Base-by-base conservation (phyloP, 1,140 invertebrate species). In the Ostrea denselamellosa region DNA sequence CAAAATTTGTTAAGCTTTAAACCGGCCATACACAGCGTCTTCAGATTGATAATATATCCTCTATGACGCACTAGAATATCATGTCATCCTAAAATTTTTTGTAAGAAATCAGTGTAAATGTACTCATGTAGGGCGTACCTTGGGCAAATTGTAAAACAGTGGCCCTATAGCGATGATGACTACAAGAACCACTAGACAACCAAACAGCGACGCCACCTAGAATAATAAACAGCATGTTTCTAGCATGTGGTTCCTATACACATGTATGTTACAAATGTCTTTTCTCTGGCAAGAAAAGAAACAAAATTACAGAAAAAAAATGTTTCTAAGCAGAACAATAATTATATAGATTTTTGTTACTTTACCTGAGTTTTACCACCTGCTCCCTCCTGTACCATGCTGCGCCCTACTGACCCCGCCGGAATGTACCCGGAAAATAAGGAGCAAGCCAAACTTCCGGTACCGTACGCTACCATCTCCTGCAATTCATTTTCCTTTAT, bases 381-480 rank as follows among this genome's bases (percentile, higher is more conserved):
- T 54, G 90, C 90, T 1, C 90, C 90, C 34, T 92, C 89, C 77
- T 92, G 92, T 8, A 93, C 92, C 84, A 92, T 71, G 51, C 88
- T 91, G 19, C 92, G 86, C 28, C 92, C 91, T 65, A 93, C 90
- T n/a, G 92, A 92, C 7, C 90, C 91, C 54, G 89, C 92, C 25
- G 91, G 85, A 68, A 92, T 91, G 53, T 90, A 93, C 8, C 92
- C 91, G 83, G 90, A 92, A 88, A 93, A 93, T 28, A 93, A 9
- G 0, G 90, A 89, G 81, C 89, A 88, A 12, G 91, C 65, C 10
- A 93, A 86, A 83, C 90, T 91, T 5, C 87, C 90, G 14, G 89
- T 87, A 2, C 91, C 92, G 89, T 89, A 92, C 4, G 91, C 91
- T 65, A 93, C 88, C 91, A 93, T 91, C 82, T 93, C 92, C 89